These are phyloP conservation scores for Pagetopsis macropterus DNA, from an alignment of 2,797 vertebrate species.

Conservation along the genomic window DNA sequence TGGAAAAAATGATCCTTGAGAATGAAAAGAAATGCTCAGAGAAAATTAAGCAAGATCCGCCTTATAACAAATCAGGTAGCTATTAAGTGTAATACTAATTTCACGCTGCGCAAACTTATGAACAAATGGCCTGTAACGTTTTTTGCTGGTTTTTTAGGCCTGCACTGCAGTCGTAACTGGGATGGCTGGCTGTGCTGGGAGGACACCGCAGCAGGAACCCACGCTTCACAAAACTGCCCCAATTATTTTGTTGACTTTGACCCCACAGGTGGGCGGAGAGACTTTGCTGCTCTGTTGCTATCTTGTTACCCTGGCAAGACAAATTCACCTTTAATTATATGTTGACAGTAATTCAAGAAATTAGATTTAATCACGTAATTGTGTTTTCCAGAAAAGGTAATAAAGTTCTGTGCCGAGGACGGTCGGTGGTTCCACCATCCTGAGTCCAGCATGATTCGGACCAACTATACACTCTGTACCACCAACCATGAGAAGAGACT, in stretches of 20 bases:
- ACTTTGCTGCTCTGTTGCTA: not conserved
- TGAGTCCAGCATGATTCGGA: slow-evolving; percentile 89
- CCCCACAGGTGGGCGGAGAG: slow-evolving; percentile 82
- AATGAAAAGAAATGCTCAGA: slow-evolving; percentile 90
- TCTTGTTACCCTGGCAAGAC: slow-evolving; percentile 4
- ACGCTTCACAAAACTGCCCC: slow-evolving; percentile 87
- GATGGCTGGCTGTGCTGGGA: slow-evolving; percentile 97
- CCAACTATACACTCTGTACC: slow-evolving; percentile 91
- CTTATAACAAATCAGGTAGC: slow-evolving; percentile 89
- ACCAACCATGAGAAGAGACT: slow-evolving; percentile 86
- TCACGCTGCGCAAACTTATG: not conserved
- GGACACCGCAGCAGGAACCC: slow-evolving; percentile 86
- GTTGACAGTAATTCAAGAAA: slow-evolving; percentile 5
- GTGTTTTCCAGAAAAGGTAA: slow-evolving; percentile 85
- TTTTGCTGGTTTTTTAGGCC: slow-evolving; percentile 74
- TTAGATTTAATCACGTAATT: not conserved
- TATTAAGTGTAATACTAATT: not conserved
- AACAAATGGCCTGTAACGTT: not conserved
- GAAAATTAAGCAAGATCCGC: slow-evolving; percentile 87
- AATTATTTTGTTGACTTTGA: slow-evolving; percentile 91
- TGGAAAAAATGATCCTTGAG: slow-evolving; percentile 85
- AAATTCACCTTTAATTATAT: not conserved
- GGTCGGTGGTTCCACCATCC: slow-evolving; percentile 93
- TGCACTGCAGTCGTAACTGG: slow-evolving; percentile 91
- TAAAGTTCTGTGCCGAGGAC: slow-evolving; percentile 88